A percentile compares a stretch with the other conserved stretches of the same genome.
Conservation (phyloP, 2,797 vertebrate species). For the Chelon auratus region DNA sequence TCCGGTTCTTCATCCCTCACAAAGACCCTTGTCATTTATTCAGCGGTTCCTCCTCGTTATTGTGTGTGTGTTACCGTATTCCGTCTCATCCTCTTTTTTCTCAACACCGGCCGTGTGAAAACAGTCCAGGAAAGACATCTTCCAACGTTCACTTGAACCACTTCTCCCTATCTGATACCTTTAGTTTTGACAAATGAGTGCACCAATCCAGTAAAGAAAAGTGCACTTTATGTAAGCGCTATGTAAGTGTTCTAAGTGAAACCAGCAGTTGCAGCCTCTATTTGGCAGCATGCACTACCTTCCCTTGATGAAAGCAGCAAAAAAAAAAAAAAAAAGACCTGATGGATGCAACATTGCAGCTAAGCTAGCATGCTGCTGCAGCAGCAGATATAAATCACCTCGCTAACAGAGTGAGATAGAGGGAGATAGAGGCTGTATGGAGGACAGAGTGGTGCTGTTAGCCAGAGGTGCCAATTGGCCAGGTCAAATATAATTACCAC, state of each 20-base stretch:
- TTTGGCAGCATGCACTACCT: conserved; percentile 37
- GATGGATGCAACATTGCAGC: conserved; percentile 62
- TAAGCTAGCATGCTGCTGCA: conserved; percentile 39
- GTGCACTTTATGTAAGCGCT: neutral
- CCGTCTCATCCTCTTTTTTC: neutral
- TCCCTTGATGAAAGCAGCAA: conserved; percentile 5
- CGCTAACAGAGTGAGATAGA: conserved; percentile 51
- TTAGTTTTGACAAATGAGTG: conserved; percentile 22
- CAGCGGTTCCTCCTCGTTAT: conserved; percentile 25
- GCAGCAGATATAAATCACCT: conserved; percentile 74
- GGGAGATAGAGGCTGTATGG: conserved; percentile 30
- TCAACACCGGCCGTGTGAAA: conserved; percentile 10
- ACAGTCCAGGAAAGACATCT: neutral
- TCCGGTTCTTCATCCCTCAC: conserved; percentile 37
- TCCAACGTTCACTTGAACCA: neutral
- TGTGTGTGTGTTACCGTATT: conserved; percentile 40
- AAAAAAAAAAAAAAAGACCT: conserved; percentile 29
- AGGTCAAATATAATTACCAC: conserved; percentile 81
- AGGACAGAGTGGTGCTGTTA: conserved; percentile 63
- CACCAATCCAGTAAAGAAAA: conserved; percentile 6
- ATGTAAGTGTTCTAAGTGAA: conserved; percentile 8
- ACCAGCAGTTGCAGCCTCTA: conserved; percentile 28
- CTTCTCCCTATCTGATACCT: conserved; percentile 3
- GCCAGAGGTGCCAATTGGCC: conserved; percentile 72
- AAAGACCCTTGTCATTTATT: conserved; percentile 47